Evolutionary conservation across 2,797 vertebrate genomes (phyloP), one percentile per base, ranked within the genome.

Genomic region (Anas georgica): DNA sequence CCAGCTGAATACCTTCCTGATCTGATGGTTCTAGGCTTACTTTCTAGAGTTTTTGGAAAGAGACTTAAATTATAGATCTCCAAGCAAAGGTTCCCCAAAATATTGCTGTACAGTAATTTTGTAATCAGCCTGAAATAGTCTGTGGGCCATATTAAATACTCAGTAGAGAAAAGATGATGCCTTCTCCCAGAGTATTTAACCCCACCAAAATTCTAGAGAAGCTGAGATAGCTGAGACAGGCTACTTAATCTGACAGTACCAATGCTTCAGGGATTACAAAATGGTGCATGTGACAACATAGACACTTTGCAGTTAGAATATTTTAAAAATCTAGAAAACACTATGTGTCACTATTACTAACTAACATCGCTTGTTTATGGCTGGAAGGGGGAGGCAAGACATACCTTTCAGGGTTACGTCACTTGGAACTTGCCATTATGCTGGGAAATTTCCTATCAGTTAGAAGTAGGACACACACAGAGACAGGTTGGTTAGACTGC

Each of bases 221-320:
- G 41, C 2, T 35, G 35, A 88, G 59, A 69, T 9, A 50, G 20
- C 31, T 37, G 62, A 90, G 55, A 28, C 17, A 60, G 29, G 22
- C 37, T 41, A 39, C 35, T 68, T 52, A 66, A 28, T 13, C n/a
- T 0, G 0, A 64, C 39, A 48, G 17, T 5, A 48, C 0, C 4
- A 94, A 83, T 75, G 45, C 55, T 79, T 87, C 46, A 76, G 23
- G 60, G 46, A 23, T 91, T 78, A 89, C 46, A 66, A 55, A 79
- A n/a, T 29, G 43, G 35, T 21, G 26, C 33, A 12, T 6, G 26
- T 72, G 66, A 74, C 66, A 81, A 50, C 0, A 41, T 7, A 88
- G 86, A 76, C 63, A 69, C 31, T 90, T 76, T 62, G 48, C 54
- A 88, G 86, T 62, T 86, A 23, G 72, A 88, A 88, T 78, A 82